Percentiles rank a stretch among this genome's conserved stretches.
Conservation (phyloP, 64 coral and sea anemone genomes). For the Anthopleura sola region DNA sequence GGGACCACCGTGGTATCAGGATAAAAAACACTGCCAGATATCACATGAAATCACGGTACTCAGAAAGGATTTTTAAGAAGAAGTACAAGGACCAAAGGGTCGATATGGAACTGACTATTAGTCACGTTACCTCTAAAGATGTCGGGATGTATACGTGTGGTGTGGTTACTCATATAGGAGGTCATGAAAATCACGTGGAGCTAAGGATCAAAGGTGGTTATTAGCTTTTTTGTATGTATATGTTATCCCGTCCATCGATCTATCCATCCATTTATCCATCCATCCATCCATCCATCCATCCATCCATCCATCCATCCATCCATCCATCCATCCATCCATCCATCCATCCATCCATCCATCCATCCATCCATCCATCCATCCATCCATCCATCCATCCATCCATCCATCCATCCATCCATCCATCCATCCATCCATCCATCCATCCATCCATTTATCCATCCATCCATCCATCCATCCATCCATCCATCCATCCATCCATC, state of each 20-base stretch:
- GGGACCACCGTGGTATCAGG: not conserved
- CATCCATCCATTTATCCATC: too few relatives aligned
- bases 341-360: too few relatives aligned
- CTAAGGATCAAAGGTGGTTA: not conserved
- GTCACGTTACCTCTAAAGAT: conserved; percentile 1
- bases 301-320: too few relatives aligned
- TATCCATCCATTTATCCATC: not conserved
- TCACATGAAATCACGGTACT: not conserved
- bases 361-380: too few relatives aligned
- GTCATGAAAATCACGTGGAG: not conserved
- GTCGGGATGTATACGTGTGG: not conserved
- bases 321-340: too few relatives aligned
- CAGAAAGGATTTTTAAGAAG: not conserved
- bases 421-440: too few relatives aligned
- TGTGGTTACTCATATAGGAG: not conserved
- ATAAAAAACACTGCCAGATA: not conserved
- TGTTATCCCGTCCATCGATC: not conserved
- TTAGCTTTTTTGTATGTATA: too few relatives aligned
- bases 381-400: too few relatives aligned
- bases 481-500: too few relatives aligned
- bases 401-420: too few relatives aligned
- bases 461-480: too few relatives aligned
- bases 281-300: too few relatives aligned
- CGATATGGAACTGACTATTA: not conserved
- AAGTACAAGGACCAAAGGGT: not conserved